A percentile compares a stretch with the other conserved stretches of the same genome.
Evolutionary conservation across 2,888 invertebrate species (phyloP).

Genomic region (Ectemnius lituratus): DNA sequence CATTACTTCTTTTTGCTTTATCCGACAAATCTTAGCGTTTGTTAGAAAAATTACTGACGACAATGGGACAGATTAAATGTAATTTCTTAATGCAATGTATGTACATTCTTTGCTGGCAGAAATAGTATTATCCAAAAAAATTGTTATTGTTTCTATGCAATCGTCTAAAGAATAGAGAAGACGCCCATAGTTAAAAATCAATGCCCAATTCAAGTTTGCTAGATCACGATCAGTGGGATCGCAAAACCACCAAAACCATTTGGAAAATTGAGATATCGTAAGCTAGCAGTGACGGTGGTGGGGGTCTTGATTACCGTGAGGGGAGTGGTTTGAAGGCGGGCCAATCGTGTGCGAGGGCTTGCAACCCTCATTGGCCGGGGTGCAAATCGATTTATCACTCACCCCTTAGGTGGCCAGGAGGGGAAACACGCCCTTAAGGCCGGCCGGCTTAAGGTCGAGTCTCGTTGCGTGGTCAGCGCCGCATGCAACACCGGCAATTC

Average conservation of each 20-base stretch:
- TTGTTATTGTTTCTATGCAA: no score
- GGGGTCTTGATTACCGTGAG: constrained; percentile 65
- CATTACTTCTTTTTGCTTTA: no score
- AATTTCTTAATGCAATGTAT: no score
- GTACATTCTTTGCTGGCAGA: no score
- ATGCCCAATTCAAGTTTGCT: not conserved
- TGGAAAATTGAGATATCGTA: constrained; percentile 56
- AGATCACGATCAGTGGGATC: not conserved
- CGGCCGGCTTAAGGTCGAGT: constrained; percentile 64
- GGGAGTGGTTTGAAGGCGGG: constrained; percentile 72
- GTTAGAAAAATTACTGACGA: no score
- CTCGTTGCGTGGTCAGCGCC: constrained; percentile 54
- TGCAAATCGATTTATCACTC: constrained; percentile 76
- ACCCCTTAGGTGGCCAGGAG: constrained; percentile 59
- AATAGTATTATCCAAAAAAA: no score
- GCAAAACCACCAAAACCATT: not conserved
- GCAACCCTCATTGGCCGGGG: constrained; percentile 73
- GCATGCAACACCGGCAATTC: constrained; percentile 72
- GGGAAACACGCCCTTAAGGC: constrained; percentile 69
- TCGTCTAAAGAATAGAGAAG: not conserved
- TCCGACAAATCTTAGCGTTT: no score
- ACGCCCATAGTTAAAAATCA: not conserved
- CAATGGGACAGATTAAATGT: no score
- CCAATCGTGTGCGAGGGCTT: constrained; percentile 74
- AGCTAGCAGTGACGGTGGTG: constrained; percentile 57